Evolutionary conservation across 2,797 vertebrate genomes (phyloP).

Genomic region (Falco peregrinus): DNA sequence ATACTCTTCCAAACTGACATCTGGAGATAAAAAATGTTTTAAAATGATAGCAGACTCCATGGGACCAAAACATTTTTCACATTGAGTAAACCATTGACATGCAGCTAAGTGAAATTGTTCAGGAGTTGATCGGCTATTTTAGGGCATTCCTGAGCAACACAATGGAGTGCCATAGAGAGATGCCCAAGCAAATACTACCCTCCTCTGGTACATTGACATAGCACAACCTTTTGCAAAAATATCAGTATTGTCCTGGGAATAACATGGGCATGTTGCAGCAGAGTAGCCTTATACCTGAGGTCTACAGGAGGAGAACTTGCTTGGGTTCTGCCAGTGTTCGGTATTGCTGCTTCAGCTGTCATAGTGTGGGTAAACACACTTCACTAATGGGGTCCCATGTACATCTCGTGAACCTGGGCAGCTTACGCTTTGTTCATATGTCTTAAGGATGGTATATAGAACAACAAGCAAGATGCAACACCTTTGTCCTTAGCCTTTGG

Average conservation of each 20-base stretch:
- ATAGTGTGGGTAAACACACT: not conserved
- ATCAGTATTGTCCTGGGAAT: not conserved
- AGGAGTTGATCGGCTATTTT: not conserved
- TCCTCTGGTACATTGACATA: slow-evolving; percentile 57
- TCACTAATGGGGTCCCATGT: fast-evolving
- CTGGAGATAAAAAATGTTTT: not conserved
- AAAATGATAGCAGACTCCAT: not conserved
- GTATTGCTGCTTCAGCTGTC: not conserved
- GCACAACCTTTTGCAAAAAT: slow-evolving; percentile 35
- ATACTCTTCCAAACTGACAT: not conserved
- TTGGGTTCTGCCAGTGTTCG: not conserved
- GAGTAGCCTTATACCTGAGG: not conserved
- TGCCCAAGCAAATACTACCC: slow-evolving; percentile 67
- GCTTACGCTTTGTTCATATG: not conserved
- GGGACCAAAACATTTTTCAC: not conserved
- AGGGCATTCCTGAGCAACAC: slow-evolving; percentile 15
- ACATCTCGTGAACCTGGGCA: not conserved
- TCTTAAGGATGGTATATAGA: not conserved
- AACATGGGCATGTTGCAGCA: not conserved
- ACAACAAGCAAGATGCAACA: not conserved
- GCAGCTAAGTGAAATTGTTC: not conserved
- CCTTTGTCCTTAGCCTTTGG: not conserved
- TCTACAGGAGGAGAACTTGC: not conserved
- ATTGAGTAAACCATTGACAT: not conserved
- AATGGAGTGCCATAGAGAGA: not conserved